These are phyloP conservation scores for Neosilurus hyrtlii DNA, from an alignment of 2,797 vertebrate species.

Conservation along the genomic window DNA sequence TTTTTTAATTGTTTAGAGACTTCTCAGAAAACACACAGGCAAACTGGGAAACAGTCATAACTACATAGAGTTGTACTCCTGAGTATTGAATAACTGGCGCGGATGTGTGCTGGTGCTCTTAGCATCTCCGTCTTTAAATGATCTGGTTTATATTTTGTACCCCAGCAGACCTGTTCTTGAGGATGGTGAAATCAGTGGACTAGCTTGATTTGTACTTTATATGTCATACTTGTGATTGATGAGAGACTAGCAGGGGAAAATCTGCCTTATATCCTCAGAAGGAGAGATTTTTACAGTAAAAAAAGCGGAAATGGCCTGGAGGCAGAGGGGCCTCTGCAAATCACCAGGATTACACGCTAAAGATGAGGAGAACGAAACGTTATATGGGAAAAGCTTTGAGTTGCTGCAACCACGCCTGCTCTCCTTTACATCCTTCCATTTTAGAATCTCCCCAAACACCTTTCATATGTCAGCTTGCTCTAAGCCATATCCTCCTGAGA, in stretches of 20 bases:
- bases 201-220: constrained; percentile 65
- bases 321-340: constrained; percentile 64
- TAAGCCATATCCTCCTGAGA: constrained; percentile 29
- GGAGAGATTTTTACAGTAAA: constrained; percentile 41
- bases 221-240: constrained; percentile 61
- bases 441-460: constrained; percentile 33
- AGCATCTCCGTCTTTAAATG: not conserved
- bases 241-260: constrained; percentile 66
- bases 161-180: constrained; percentile 6
- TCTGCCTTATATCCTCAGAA: constrained; percentile 69
- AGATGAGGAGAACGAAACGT: constrained; percentile 61
- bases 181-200: constrained; percentile 71
- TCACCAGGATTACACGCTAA: constrained; percentile 68
- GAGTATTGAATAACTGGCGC: not conserved
- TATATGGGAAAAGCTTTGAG: constrained; percentile 47
- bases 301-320: constrained; percentile 45
- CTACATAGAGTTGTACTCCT: not conserved
- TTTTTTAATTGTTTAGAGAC: not conserved
- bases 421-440: constrained; percentile 31
- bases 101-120: not conserved
- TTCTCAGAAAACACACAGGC: not conserved
- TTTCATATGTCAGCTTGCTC: constrained; percentile 40
- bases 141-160: not conserved
- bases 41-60: not conserved
- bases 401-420: constrained; percentile 7